A percentile compares a stretch with the other conserved stretches of the same genome.
Conservation (phyloP, 53 echinoderm and acorn worm species). For the Luidia sarsii region DNA sequence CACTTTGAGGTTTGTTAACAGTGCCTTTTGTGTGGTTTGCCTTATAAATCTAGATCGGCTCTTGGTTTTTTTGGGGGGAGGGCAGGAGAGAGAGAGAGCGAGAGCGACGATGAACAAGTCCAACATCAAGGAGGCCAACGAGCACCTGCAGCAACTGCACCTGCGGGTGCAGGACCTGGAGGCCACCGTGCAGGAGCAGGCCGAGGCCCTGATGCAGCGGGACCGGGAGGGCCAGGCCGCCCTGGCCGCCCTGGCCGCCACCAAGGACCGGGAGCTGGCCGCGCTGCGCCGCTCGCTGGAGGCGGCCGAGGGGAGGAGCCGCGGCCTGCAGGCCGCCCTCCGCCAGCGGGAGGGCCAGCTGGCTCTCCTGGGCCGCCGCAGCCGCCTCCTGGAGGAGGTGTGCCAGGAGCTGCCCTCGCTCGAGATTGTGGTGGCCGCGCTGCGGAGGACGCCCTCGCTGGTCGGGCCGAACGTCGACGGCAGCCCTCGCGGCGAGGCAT, state of each 20-base stretch:
- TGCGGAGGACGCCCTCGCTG: conserved; percentile 6
- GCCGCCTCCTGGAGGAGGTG: conserved; percentile 53
- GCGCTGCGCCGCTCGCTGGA: conserved; percentile 50
- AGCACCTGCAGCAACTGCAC: conserved; percentile 83
- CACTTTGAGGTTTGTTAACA: no score
- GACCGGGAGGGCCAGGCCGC: conserved; percentile 60
- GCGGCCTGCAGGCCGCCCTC: conserved; percentile 22
- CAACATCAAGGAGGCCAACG: conserved; percentile 87
- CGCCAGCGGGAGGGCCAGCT: conserved; percentile 56
- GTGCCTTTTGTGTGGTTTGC: no score
- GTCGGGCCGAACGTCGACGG: conserved; percentile 5
- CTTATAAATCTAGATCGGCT: no score
- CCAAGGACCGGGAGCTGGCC: conserved; percentile 52
- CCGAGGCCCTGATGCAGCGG: conserved; percentile 75
- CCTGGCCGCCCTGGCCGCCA: conserved; percentile 9
- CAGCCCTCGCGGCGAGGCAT: neutral
- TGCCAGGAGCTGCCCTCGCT: conserved; percentile 47
- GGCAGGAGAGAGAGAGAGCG: no score
- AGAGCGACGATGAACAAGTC: conserved; percentile 57
- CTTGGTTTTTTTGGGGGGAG: no score
- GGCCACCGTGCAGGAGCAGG: conserved; percentile 85
- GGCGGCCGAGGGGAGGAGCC: conserved; percentile 45
- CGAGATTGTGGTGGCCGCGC: conserved; percentile 35
- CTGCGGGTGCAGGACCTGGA: conserved; percentile 75
- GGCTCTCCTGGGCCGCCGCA: conserved; percentile 22